These are phyloP conservation scores for Psammodynastes pulverulentus DNA, from an alignment of 2,113 vertebrate species.

Conservation along the genomic window DNA sequence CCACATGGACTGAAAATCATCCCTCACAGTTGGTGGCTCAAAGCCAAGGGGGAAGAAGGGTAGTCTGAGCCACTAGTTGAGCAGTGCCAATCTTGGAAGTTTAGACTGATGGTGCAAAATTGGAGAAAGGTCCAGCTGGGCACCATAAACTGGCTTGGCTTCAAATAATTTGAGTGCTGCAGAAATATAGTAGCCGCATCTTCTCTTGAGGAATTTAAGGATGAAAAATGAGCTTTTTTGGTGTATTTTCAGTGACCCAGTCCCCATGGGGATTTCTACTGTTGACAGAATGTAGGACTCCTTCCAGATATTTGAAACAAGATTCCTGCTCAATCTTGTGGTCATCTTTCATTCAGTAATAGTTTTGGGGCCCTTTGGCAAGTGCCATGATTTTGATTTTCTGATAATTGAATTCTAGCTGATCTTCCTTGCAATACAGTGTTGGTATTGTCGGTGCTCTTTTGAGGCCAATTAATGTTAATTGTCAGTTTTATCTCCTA, in stretches of 20 bases:
- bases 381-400: background rate
- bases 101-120: too few relatives aligned
- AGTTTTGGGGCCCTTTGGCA: background rate
- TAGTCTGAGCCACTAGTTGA: too few relatives aligned
- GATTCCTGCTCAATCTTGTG: background rate
- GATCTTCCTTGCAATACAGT: background rate
- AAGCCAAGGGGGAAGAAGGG: too few relatives aligned
- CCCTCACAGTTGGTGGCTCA: too few relatives aligned
- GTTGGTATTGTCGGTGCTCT: background rate
- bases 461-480: background rate
- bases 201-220: background rate
- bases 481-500: background rate
- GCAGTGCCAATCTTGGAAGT: too few relatives aligned
- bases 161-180: background rate
- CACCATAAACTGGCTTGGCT: background rate
- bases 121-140: background rate
- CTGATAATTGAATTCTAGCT: background rate
- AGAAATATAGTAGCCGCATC: background rate
- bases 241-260: background rate
- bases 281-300: background rate
- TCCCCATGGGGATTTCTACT: background rate
- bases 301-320: background rate
- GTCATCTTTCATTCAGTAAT: background rate
- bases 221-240: background rate
- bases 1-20: too few relatives aligned